A percentile compares a stretch with the other conserved stretches of the same genome.
Evolutionary conservation across 2,797 vertebrate genomes (phyloP).

Genomic region (Acanthurus lineatus): DNA sequence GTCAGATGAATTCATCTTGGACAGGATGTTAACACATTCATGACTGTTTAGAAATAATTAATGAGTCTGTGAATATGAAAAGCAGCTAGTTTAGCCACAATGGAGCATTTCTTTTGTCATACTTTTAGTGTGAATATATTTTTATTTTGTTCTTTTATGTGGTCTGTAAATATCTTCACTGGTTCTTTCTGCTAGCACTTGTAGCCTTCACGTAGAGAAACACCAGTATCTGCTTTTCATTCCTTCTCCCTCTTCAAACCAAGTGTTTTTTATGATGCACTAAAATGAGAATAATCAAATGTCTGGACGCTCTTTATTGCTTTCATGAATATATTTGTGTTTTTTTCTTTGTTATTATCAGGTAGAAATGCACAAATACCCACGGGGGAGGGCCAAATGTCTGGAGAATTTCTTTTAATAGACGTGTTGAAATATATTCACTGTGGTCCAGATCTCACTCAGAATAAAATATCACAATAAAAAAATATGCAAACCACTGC

Average conservation of each 20-base stretch:
- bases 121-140: slow-evolving; percentile 47
- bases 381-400: slow-evolving; percentile 35
- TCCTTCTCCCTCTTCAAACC: neutral
- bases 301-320: slow-evolving; percentile 55
- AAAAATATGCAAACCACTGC: slow-evolving; percentile 37
- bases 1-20: slow-evolving; percentile 16
- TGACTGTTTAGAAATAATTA: slow-evolving; percentile 62
- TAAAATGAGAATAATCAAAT: slow-evolving; percentile 55
- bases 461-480: slow-evolving; percentile 34
- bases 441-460: slow-evolving; percentile 13
- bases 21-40: slow-evolving; percentile 35
- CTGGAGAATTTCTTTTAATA: slow-evolving; percentile 54
- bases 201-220: slow-evolving; percentile 22
- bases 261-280: slow-evolving; percentile 38
- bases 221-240: slow-evolving; percentile 13
- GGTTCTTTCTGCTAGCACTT: slow-evolving; percentile 29
- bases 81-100: slow-evolving; percentile 27
- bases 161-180: slow-evolving; percentile 30
- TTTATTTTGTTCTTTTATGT: slow-evolving; percentile 40
- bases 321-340: slow-evolving; percentile 54
- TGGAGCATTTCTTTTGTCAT: slow-evolving; percentile 30
- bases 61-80: slow-evolving; percentile 59
- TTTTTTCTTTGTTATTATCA: slow-evolving; percentile 47
- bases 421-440: slow-evolving; percentile 43
- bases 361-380: slow-evolving; percentile 39